Base-by-base conservation (phyloP, 2,888 invertebrate species). In the Catocala sponsa region DNA sequence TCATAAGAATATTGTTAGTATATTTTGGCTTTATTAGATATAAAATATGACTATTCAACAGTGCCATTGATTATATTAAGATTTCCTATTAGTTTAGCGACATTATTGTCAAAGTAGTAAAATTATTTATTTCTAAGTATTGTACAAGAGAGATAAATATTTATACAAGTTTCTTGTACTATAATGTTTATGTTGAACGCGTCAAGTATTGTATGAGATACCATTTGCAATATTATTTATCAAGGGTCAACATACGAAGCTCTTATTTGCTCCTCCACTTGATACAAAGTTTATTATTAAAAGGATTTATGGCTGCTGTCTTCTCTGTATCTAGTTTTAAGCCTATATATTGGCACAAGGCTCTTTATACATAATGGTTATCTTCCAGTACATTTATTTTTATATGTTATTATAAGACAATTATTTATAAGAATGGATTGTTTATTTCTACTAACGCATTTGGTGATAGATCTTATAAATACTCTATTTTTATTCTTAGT, bases 171-270 rank as follows among this genome's bases (percentile, higher is more conserved):
- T 77, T 70, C 70, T 65, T 68, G 56, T 52, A 41, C 55, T 59
- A 50, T 49, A 68, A 64, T 52, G 72, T 80, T 83, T 83, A 78
- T 80, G 73, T 60, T 70, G 66, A 6, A 9, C 63, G 65, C 68
- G 59, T 56, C 71, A 70, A 69, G 74, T 73, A 60, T 56, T 62
- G 53, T 63, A 35, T 48, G 52, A 72, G 55, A 61, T 83, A 87
- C 85, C 77, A 66, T 63, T 65, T 72, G 65, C 79, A 80, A 78
- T 68, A 70, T 75, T 80, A 78, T 84, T 83, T 88, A 90, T 91
- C 88, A 82, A 78, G 83, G 91, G 89, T 91, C 89, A 91, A 85
- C 78, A 88, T 63, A 86, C 85, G 69, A 75, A 69, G 53, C 55
- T 71, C 79, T 81, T 81, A 79, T 82, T 84, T 82, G 72, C 75